These are phyloP conservation scores for Betta splendens DNA, from an alignment of 2,797 vertebrate genomes.

Conservation along the genomic window DNA sequence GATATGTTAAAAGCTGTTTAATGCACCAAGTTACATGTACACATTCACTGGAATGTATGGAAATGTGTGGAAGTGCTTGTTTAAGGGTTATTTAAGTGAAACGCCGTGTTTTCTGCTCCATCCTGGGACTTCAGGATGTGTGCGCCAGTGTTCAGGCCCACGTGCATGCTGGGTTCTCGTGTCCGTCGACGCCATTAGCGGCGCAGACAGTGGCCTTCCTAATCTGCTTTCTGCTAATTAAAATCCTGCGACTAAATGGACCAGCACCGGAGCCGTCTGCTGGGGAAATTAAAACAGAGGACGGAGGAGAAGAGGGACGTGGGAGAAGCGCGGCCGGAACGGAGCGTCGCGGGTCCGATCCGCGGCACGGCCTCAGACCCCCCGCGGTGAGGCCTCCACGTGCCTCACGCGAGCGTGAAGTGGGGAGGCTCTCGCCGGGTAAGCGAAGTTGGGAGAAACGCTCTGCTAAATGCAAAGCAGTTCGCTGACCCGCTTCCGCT, in stretches of 20 bases:
- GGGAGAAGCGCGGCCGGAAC: conserved; percentile 22
- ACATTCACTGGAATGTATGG: too few relatives aligned
- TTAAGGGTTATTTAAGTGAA: too few relatives aligned
- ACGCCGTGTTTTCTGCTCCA: conserved; percentile 10
- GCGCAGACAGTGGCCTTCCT: conserved; percentile 60
- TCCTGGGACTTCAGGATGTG: conserved; percentile 16
- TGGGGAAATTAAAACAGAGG: conserved; percentile 67
- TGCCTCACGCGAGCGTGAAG: conserved; percentile 34
- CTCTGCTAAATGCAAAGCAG: conserved; percentile 35
- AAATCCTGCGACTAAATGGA: conserved; percentile 76
- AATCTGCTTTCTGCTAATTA: conserved; percentile 73
- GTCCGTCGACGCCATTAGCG: conserved; percentile 38
- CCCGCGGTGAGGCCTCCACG: conserved; percentile 30
- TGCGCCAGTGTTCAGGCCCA: conserved; percentile 6
- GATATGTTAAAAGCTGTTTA: too few relatives aligned
- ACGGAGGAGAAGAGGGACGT: conserved; percentile 42
- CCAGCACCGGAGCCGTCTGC: conserved; percentile 58
- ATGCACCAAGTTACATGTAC: too few relatives aligned
- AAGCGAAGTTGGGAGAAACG: conserved; percentile 28
- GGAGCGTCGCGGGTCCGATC: too few relatives aligned
- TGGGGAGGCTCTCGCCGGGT: conserved; percentile 19
- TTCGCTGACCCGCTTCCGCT: conserved; percentile 41
- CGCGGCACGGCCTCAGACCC: conserved; percentile 14
- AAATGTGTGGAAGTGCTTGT: conserved; percentile 10
- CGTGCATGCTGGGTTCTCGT: neutral